phyloP scores from a whole-genome alignment of 2,113 vertebrate species.

The Chlorodrepanis virens region DNA sequence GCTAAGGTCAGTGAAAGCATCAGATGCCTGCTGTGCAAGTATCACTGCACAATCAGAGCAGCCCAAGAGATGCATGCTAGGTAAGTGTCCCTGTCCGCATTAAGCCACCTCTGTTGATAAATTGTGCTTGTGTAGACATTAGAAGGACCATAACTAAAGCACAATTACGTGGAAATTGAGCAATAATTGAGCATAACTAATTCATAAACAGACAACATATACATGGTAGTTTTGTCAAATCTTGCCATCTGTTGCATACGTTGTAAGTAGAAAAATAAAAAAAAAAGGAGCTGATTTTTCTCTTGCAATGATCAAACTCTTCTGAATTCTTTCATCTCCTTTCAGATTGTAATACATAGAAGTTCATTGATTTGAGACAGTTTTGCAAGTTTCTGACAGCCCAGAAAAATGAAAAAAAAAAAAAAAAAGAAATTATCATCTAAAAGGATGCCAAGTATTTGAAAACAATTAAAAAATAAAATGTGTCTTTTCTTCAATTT shows the following conservation, averaged over 20 bases:
- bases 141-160: not conserved
- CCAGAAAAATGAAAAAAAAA: slow-evolving; percentile 24
- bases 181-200: slow-evolving; percentile 3
- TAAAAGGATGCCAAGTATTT: slow-evolving; percentile 47
- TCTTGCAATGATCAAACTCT: not conserved
- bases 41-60: not conserved
- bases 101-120: not conserved
- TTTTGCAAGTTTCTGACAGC: slow-evolving; percentile 16
- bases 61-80: not conserved
- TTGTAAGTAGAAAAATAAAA: not conserved
- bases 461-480: not conserved
- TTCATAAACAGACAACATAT: slow-evolving; percentile 12
- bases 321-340: not conserved
- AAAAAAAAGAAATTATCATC: not conserved
- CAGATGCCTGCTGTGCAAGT: not conserved
- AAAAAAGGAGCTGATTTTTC: not conserved
- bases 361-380: slow-evolving; percentile 24
- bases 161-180: slow-evolving; percentile 21
- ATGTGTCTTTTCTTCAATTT: not conserved
- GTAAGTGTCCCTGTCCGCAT: not conserved
- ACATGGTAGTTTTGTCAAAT: not conserved
- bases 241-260: slow-evolving; percentile 28
- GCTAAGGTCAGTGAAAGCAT: slow-evolving; percentile 10
- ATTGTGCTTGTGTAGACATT: not conserved
- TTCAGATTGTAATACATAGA: slow-evolving; percentile 1